Evolutionary conservation across 1,140 invertebrate species (phyloP).

Genomic region (Venturia canescens): DNA sequence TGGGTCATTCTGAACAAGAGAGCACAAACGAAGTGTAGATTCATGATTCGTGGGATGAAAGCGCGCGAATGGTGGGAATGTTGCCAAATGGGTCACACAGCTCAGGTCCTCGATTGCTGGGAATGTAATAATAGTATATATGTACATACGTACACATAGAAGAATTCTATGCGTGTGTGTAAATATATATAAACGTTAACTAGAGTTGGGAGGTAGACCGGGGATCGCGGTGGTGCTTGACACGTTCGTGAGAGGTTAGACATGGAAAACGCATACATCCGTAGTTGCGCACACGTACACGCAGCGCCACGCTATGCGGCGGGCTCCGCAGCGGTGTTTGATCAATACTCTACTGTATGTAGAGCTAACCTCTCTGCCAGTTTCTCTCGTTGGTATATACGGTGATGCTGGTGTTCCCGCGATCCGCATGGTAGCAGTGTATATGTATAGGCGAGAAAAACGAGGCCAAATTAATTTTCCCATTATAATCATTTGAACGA

Average conservation of each 20-base stretch:
- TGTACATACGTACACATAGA: background rate
- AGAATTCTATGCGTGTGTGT: no score
- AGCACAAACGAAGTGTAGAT: background rate
- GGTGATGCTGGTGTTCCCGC: background rate
- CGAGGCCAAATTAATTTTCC: conserved; percentile 2
- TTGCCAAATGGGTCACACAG: conserved; percentile 35
- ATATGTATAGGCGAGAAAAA: conserved; percentile 6
- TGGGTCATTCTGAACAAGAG: background rate
- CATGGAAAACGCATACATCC: no score
- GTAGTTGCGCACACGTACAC: background rate
- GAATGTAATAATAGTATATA: conserved; percentile 29
- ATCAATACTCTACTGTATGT: conserved; percentile 39
- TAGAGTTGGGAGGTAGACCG: background rate
- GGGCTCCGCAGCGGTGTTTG: conserved; percentile 20
- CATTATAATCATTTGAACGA: background rate
- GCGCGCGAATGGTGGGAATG: conserved; percentile 18
- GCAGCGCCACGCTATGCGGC: background rate
- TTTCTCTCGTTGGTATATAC: conserved; percentile 17
- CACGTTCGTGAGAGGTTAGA: conserved; percentile 16
- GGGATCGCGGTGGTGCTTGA: conserved; percentile 23
- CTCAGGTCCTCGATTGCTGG: conserved; percentile 27
- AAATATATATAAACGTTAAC: background rate
- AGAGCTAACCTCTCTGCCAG: conserved; percentile 17
- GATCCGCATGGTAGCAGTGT: conserved; percentile 36
- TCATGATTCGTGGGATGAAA: conserved; percentile 5